Percentiles rank a stretch among this genome's conserved stretches.
Evolutionary conservation across 2,797 vertebrate genomes (phyloP).

Genomic region (Dendrocincla tyrannina): DNA sequence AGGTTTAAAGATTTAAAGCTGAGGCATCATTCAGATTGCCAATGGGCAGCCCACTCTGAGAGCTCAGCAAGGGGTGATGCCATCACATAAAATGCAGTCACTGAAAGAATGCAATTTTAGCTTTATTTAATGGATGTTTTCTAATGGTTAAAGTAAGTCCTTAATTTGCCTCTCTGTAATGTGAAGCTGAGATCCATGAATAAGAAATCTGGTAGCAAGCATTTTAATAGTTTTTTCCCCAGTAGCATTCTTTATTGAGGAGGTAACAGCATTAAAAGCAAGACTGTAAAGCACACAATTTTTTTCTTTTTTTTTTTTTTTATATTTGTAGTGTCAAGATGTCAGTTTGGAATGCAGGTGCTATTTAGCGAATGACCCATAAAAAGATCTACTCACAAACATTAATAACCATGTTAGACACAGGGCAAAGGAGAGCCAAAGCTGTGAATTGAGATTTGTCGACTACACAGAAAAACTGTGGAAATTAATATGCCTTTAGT

Average conservation of each 20-base stretch:
- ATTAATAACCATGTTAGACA: background rate
- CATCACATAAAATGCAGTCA: background rate
- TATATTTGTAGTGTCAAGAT: background rate
- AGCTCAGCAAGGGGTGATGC: background rate
- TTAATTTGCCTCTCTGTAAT: background rate
- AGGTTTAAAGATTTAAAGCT: background rate
- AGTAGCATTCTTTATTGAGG: background rate
- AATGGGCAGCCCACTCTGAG: background rate
- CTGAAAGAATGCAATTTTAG: background rate
- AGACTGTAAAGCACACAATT: background rate
- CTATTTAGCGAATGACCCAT: background rate
- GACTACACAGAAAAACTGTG: background rate
- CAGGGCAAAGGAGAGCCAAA: background rate
- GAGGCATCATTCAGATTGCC: background rate
- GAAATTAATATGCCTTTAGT: background rate
- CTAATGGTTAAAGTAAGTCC: background rate
- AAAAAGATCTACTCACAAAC: background rate
- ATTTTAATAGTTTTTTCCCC: background rate
- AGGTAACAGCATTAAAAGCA: background rate
- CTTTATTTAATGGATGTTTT: conserved; percentile 7
- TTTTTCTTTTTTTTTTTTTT: background rate
- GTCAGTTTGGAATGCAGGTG: background rate
- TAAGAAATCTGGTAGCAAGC: background rate
- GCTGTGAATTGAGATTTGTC: background rate
- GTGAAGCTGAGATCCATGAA: background rate